Conservation (phyloP, 2,797 vertebrate genomes). For the Leucoraja ocellata region DNA sequence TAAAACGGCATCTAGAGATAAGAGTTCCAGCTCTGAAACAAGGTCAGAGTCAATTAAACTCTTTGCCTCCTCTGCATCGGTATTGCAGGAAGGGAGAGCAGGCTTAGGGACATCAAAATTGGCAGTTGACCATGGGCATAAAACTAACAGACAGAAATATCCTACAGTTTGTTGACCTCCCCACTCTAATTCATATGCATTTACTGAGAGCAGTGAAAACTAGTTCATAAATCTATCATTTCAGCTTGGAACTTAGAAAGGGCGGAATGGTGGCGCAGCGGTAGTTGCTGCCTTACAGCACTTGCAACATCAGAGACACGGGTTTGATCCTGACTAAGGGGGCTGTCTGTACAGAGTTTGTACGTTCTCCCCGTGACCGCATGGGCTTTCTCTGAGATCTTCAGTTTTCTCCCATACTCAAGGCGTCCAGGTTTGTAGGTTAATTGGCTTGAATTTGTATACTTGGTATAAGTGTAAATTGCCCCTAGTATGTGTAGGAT, state of each 20-base stretch:
- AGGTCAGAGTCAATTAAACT: not conserved
- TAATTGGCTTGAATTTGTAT: too few relatives aligned
- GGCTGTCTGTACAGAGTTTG: too few relatives aligned
- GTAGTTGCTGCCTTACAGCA: too few relatives aligned
- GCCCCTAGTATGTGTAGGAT: too few relatives aligned
- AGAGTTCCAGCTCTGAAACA: not conserved
- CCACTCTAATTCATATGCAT: not conserved
- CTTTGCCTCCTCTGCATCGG: not conserved
- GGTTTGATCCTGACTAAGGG: too few relatives aligned
- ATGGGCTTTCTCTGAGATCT: too few relatives aligned
- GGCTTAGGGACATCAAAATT: not conserved
- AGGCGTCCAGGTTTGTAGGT: too few relatives aligned
- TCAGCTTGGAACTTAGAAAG: not conserved
- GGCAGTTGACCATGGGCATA: not conserved
- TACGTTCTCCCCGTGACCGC: too few relatives aligned
- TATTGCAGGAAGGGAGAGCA: not conserved
- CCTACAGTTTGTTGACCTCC: not conserved
- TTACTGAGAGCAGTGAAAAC: not conserved
- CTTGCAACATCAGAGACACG: too few relatives aligned
- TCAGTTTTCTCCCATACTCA: too few relatives aligned
- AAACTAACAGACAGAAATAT: not conserved
- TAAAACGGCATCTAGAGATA: not conserved
- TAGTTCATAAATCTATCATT: constrained; percentile 20
- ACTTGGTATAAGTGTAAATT: too few relatives aligned
- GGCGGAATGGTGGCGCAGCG: too few relatives aligned